phyloP scores from a whole-genome alignment of 2,888 invertebrate genomes.

The Magallana nippona region DNA sequence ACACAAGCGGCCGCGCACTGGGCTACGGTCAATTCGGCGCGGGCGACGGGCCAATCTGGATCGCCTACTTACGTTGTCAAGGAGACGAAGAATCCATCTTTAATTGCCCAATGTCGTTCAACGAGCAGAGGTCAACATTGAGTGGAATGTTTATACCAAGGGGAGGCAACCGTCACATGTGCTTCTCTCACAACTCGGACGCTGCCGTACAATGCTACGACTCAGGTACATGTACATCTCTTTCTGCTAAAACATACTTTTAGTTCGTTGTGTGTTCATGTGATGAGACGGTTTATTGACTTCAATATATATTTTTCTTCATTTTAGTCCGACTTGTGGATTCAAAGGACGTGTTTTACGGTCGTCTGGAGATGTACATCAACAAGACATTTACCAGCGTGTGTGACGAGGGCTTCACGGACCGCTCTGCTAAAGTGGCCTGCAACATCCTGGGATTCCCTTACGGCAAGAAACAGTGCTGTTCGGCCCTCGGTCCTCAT shows the following conservation, averaged over 20 bases:
- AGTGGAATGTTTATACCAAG: slow-evolving; percentile 32
- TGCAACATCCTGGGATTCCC: slow-evolving; percentile 66
- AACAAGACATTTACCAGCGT: slow-evolving; percentile 66
- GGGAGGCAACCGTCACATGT: slow-evolving; percentile 55
- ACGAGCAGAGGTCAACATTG: slow-evolving; percentile 37
- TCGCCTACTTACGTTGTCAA: slow-evolving; percentile 68
- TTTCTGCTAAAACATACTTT: background rate
- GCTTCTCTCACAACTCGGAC: slow-evolving; percentile 61
- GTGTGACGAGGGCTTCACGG: slow-evolving; percentile 65
- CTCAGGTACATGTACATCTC: slow-evolving; percentile 52
- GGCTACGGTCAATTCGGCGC: slow-evolving; percentile 63
- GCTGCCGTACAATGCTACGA: slow-evolving; percentile 67
- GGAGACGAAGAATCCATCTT: slow-evolving; percentile 69
- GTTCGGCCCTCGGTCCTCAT: slow-evolving; percentile 63
- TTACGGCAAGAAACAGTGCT: slow-evolving; percentile 60
- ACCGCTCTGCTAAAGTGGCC: slow-evolving; percentile 61
- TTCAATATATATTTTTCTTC: background rate
- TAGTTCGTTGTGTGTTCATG: background rate
- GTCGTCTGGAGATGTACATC: slow-evolving; percentile 65
- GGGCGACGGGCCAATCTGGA: slow-evolving; percentile 75
- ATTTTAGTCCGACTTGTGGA: slow-evolving; percentile 64
- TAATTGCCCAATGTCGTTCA: slow-evolving; percentile 64
- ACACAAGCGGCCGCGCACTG: slow-evolving; percentile 65
- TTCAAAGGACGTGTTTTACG: slow-evolving; percentile 62
- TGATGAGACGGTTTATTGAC: background rate